Percentiles rank a stretch among this genome's conserved stretches.
Conservation (phyloP, 2,797 vertebrate genomes). For the Aotus griseimembra region DNA sequence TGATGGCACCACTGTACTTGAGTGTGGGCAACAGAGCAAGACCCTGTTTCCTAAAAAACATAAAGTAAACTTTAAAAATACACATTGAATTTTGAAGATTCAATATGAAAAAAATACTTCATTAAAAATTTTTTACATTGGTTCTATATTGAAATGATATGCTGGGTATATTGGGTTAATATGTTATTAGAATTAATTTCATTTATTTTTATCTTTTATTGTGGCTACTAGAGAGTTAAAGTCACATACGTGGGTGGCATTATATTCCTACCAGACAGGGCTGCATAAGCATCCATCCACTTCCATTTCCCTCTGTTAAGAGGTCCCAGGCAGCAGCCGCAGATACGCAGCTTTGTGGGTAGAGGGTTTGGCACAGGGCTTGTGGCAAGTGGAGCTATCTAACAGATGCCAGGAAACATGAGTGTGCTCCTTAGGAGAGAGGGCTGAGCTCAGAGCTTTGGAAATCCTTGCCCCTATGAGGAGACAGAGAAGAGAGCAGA, state of each 20-base stretch:
- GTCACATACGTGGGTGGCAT: background rate
- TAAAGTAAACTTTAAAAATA: background rate
- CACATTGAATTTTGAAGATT: background rate
- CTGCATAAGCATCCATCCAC: background rate
- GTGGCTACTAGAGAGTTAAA: background rate
- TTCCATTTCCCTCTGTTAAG: background rate
- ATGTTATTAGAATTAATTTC: background rate
- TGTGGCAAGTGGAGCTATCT: background rate
- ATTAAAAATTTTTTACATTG: background rate
- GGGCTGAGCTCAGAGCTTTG: background rate
- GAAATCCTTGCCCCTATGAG: background rate
- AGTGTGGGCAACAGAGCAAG: background rate
- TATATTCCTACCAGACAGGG: background rate
- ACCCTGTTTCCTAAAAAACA: background rate
- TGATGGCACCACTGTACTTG: background rate
- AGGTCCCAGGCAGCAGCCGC: background rate
- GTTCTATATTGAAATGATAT: background rate
- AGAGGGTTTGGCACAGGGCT: background rate
- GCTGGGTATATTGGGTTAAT: background rate
- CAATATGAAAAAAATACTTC: background rate
- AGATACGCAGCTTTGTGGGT: background rate
- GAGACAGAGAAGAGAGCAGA: background rate
- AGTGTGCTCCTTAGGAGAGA: background rate
- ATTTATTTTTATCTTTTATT: conserved; percentile 1
- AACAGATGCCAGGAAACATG: background rate